Evolutionary conservation across 2,113 vertebrate genomes (phyloP), one percentile per base, ranked within the genome.

Genomic region (Actenoides hombroni): DNA sequence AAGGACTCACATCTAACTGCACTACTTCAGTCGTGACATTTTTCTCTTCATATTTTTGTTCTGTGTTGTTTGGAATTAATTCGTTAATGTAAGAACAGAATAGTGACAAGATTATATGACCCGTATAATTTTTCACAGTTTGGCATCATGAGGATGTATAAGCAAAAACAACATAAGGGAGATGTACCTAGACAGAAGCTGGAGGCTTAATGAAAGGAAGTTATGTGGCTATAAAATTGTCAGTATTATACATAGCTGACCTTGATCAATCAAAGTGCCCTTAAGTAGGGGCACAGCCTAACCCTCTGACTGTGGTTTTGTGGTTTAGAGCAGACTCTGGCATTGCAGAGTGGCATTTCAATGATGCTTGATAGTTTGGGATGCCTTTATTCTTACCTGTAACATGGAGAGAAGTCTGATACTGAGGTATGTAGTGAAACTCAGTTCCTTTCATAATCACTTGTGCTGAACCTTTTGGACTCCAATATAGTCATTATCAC

Each of bases 151-250:
- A 71, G 37, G 78, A 67, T 80, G 21, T 86, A 74, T 91, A 92
- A 94, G 79, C 78, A 95, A 77, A 94, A 96, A 65, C 80, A 93
- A 60, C n/a, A 37, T 86, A 80, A 89, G 42, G 49, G 83, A 87
- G 46, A 65, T 35, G 46, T 74, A 92, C 67, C 64, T 89, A 81
- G 60, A 17, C 51, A 56, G 73, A 79, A 94, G 40, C 54, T 77
- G 74, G 33, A 80, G 61, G 59, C 85, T 94, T 92, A 92, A 94
- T 94, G 94, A 77, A 56, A 68, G n/a, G 70, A 95, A 94, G 92
- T 80, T 65, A 89, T 39, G 37, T 84, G 74, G 24, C 71, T 91
- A 44, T 94, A 81, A 96, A 95, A 82, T 79, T 92, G 67, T 84
- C 57, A 68, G 39, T 84, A 33, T 92, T 74, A 51, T 81, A 78